A percentile compares a stretch with the other conserved stretches of the same genome.
Evolutionary conservation across 2,113 vertebrate species (phyloP).

Genomic region (Prionailurus bengalensis): DNA sequence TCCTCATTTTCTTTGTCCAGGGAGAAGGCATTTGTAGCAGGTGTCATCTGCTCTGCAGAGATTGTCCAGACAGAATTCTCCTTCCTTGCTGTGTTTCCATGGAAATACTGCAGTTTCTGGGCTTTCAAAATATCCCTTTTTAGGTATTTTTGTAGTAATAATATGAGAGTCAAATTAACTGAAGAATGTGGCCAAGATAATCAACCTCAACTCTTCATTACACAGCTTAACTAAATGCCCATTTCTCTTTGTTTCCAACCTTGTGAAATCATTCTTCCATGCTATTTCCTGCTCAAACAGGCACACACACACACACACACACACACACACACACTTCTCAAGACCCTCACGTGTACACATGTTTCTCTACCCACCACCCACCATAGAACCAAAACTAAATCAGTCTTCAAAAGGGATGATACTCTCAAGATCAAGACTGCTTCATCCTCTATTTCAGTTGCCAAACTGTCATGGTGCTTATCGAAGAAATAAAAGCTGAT

Average conservation of each 20-base stretch:
- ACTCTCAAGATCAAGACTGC: background rate
- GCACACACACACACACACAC: too few species aligned
- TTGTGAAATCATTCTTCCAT: slow-evolving; percentile 18
- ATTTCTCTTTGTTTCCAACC: slow-evolving; percentile 42
- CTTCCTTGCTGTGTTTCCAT: slow-evolving; percentile 67
- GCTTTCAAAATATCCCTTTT: slow-evolving; percentile 67
- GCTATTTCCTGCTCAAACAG: background rate
- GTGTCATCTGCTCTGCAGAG: slow-evolving; percentile 61
- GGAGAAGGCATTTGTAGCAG: slow-evolving; percentile 15
- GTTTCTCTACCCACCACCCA: background rate
- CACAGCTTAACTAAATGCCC: slow-evolving; percentile 47
- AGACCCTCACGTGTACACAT: background rate
- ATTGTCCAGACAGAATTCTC: slow-evolving; percentile 40
- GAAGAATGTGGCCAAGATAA: slow-evolving; percentile 51
- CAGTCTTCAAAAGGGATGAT: background rate
- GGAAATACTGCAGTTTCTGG: slow-evolving; percentile 54
- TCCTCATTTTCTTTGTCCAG: background rate
- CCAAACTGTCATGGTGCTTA: background rate
- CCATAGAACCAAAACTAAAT: slow-evolving; percentile 22
- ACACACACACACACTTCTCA: background rate
- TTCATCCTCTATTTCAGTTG: background rate
- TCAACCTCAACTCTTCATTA: background rate
- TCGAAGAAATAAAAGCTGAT: slow-evolving; percentile 41
- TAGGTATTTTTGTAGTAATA: slow-evolving; percentile 62
- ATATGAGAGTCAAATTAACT: slow-evolving; percentile 52